Evolutionary conservation across 2,888 invertebrate genomes (phyloP).

Genomic region (Yponomeuta cagnagella): DNA sequence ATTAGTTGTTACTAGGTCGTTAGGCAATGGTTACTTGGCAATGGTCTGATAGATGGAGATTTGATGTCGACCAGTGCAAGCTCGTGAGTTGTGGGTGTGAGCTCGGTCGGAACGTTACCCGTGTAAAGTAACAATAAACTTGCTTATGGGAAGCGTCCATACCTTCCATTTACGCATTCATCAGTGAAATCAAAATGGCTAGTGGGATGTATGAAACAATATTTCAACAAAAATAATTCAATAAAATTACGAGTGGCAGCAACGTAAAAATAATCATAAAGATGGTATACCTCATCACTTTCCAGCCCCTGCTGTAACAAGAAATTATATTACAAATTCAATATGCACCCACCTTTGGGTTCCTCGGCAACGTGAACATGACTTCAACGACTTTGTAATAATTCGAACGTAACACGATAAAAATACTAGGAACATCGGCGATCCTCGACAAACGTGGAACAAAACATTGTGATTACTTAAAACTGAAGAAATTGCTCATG

Average conservation of each 20-base stretch:
- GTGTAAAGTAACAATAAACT: constrained; percentile 8
- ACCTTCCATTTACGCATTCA: constrained; percentile 72
- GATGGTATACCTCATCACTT: constrained; percentile 90
- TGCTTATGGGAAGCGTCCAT: constrained; percentile 71
- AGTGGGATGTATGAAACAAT: constrained; percentile 67
- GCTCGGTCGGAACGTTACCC: background rate
- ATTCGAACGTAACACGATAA: constrained; percentile 24
- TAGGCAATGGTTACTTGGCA: background rate
- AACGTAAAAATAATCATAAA: constrained; percentile 75
- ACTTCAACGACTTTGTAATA: constrained; percentile 34
- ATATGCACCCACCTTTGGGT: constrained; percentile 75
- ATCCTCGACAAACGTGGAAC: background rate
- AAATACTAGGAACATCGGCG: constrained; percentile 14
- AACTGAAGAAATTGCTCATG: constrained; percentile 5
- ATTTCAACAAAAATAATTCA: constrained; percentile 60
- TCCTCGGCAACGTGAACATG: constrained; percentile 50
- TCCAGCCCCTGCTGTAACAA: constrained; percentile 94
- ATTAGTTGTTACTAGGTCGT: background rate
- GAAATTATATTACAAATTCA: constrained; percentile 75
- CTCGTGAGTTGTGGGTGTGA: constrained; percentile 7
- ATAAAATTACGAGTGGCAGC: constrained; percentile 70
- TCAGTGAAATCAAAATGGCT: constrained; percentile 65
- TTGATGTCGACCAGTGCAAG: background rate
- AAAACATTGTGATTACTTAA: constrained; percentile 5
- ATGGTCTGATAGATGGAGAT: constrained; percentile 1